Percentiles rank a stretch among this genome's conserved stretches.
Evolutionary conservation across 2,888 invertebrate genomes (phyloP).

Genomic region (Eupithecia pulchellata): DNA sequence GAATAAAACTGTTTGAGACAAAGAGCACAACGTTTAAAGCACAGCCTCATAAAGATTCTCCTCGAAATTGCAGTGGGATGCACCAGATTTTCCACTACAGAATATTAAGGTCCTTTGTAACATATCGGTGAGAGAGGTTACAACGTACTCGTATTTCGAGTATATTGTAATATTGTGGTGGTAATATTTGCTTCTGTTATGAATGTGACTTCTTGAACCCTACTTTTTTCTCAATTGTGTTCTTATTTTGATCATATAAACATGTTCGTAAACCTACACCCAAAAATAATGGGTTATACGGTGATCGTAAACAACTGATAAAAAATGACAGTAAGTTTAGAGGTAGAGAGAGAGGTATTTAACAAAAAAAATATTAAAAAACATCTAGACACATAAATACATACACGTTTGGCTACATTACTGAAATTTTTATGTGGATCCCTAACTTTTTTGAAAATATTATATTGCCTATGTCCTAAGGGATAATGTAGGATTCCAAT

Average conservation of each 20-base stretch:
- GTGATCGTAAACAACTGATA: background rate
- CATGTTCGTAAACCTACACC: background rate
- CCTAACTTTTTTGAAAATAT: too few species aligned
- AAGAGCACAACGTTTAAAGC: conserved; percentile 26
- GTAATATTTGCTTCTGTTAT: background rate
- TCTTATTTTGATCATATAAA: background rate
- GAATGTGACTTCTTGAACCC: background rate
- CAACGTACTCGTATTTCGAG: background rate
- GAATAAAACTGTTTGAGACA: conserved; percentile 22
- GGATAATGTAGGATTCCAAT: too few species aligned
- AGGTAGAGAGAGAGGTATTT: too few species aligned
- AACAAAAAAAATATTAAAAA: too few species aligned
- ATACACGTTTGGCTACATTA: too few species aligned
- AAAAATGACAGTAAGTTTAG: background rate
- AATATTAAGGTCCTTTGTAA: conserved; percentile 22
- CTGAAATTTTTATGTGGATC: too few species aligned
- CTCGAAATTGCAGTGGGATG: conserved; percentile 27
- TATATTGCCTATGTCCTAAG: too few species aligned
- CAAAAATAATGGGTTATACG: background rate
- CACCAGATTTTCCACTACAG: conserved; percentile 25
- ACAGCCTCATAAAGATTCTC: conserved; percentile 27
- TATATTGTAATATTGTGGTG: background rate
- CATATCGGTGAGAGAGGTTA: conserved; percentile 10
- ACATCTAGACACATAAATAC: too few species aligned
- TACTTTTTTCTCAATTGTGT: background rate